phyloP scores from a whole-genome alignment of 2,113 vertebrate genomes.

The Cinclus cinclus region DNA sequence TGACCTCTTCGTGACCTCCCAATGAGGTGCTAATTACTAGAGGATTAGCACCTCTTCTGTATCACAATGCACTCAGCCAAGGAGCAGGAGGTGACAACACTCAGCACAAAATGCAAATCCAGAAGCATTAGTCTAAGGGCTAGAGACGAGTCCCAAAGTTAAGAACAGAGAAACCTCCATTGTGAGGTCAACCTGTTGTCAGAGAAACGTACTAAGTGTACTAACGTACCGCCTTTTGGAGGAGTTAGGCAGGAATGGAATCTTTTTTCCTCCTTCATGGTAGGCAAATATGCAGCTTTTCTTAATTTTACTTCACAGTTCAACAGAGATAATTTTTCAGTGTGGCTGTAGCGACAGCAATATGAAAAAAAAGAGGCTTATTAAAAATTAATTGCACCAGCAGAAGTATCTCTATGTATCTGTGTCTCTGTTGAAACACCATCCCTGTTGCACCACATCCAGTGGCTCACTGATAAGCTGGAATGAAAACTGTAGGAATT shows the following conservation, averaged over 20 bases:
- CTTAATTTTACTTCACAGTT: neutral
- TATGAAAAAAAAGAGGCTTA: neutral
- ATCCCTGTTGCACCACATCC: neutral
- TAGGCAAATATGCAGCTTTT: neutral
- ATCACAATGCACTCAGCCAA: constrained; percentile 39
- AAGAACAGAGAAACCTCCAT: neutral
- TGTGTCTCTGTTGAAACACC: neutral
- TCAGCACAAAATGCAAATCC: neutral
- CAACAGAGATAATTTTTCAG: neutral
- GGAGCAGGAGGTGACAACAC: constrained; percentile 45
- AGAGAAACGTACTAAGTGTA: neutral
- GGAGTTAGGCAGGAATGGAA: neutral
- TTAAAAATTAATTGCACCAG: neutral
- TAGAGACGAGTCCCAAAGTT: neutral
- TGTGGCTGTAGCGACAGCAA: neutral
- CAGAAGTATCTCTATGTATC: neutral
- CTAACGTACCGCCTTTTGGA: neutral
- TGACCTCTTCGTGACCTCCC: constrained; percentile 62
- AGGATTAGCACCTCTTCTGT: constrained; percentile 74
- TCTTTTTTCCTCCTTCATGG: rapidly evolving
- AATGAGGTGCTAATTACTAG: constrained; percentile 75
- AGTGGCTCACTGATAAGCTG: neutral
- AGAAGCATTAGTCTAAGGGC: constrained; percentile 23
- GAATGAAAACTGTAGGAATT: neutral
- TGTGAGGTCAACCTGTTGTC: neutral